Base-by-base conservation (phyloP, 1,140 invertebrate genomes). In the Eciton burchellii region DNA sequence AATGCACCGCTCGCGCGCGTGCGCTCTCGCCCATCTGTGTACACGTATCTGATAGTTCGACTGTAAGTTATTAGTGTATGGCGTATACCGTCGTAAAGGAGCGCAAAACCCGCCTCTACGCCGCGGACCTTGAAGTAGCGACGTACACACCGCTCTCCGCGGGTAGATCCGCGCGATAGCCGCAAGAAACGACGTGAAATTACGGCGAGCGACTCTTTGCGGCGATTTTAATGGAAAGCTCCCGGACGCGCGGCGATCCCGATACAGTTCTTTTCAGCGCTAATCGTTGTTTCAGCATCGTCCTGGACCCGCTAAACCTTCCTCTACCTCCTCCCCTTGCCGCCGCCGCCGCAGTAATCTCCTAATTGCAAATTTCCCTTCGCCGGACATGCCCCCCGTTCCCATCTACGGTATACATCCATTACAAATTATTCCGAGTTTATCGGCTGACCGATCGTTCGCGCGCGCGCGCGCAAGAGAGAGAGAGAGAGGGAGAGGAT, bases 31-130 rank as follows among this genome's bases (percentile, higher is more conserved):
- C 35, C 35, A 6, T 3, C 8, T 26, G 24, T 60, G 72, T 82
- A 66, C 72, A 85, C 83, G 73, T 88, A 88, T 87, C 86, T 85
- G 87, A 88, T 88, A 88, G 87, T 85, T 88, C 66, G 83, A 87
- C 79, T 84, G 83, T 88, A 86, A 88, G 85, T 88, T 87, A 88
- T 88, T 85, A 88, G 81, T 85, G 81, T 87, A 86, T 83, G 66
- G 84, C 68, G 81, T 66, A 72, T 76, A 86, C 21, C 84, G 60
- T 83, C 81, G 84, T 86, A 87, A 87, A 87, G 81, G 86, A 87
- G 81, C 85, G 60, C 72, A 83, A 68, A 65, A 83, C 82, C 62
- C 56, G 57, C 60, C 62, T 87, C 83, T 86, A 81, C 73, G 73
- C 81, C 81, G 66, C 72, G 84, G 60, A 68, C 68, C 73, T 86